Evolutionary conservation across 1,140 invertebrate genomes (phyloP).

Genomic region (Aculops lycopersici): DNA sequence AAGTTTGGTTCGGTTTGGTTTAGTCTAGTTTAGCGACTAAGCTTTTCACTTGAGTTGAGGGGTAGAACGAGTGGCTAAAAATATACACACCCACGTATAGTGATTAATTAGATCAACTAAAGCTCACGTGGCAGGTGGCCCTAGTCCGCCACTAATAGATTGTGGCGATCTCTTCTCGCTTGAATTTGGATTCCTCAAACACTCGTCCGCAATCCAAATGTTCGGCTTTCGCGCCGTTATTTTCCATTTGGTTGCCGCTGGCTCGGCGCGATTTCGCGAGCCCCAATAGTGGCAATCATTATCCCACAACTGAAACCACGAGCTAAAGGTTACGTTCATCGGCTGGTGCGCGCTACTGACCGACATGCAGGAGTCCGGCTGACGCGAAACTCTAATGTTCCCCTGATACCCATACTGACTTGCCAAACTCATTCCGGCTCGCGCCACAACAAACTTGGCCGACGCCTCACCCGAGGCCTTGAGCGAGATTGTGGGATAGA

Average conservation of each 20-base stretch:
- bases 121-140: background rate
- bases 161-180: background rate
- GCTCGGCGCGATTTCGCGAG: background rate
- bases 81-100: background rate
- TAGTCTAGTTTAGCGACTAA: too few relatives aligned
- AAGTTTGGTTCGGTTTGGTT: too few relatives aligned
- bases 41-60: too few relatives aligned
- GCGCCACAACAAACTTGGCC: background rate
- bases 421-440: background rate
- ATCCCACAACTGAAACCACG: conserved; percentile 4
- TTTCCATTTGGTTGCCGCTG: background rate
- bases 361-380: conserved; percentile 3
- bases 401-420: conserved; percentile 3
- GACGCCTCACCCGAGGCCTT: background rate
- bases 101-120: background rate
- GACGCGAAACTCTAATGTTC: conserved; percentile 1
- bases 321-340: conserved; percentile 4
- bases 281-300: background rate
- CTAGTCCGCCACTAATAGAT: too few relatives aligned
- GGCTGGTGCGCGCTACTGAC: conserved; percentile 1
- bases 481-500: background rate
- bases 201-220: background rate
- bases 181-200: background rate
- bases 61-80: too few relatives aligned
- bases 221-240: background rate